Conservation (phyloP, 2,888 invertebrate genomes). For the Metopia argyrocephala region DNA sequence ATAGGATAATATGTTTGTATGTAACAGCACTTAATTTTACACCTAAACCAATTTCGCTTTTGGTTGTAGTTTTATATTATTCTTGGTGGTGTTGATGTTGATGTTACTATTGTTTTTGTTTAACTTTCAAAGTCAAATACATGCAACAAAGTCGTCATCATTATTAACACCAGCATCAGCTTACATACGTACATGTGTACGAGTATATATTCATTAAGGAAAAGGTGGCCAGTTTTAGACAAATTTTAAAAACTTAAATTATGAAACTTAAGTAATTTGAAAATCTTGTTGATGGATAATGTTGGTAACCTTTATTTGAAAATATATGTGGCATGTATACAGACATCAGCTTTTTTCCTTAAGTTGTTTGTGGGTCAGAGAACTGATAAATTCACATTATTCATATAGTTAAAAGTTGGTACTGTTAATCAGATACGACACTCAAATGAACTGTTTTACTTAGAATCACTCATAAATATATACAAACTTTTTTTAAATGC, state of each 20-base stretch:
- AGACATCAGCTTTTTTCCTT: too few species aligned
- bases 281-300: too few species aligned
- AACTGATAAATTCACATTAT: too few species aligned
- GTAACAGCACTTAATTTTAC: constrained; percentile 49
- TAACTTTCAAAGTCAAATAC: background rate
- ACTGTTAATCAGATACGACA: too few species aligned
- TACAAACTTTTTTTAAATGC: too few species aligned
- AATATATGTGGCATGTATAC: too few species aligned
- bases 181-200: background rate
- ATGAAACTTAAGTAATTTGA: background rate
- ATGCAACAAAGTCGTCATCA: background rate
- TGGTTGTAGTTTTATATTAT: background rate
- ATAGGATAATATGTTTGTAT: background rate
- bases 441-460: too few species aligned
- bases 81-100: background rate
- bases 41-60: constrained; percentile 34
- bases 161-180: background rate
- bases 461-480: too few species aligned
- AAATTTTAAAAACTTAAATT: background rate
- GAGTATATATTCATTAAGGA: background rate
- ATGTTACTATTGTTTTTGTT: background rate
- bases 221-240: background rate
- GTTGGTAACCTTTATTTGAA: too few species aligned
- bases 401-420: too few species aligned
- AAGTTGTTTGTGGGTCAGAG: too few species aligned